Evolutionary conservation across 2,888 invertebrate genomes (phyloP), one percentile per base, ranked within the genome.

Genomic region (Micropterix aruncella): DNA sequence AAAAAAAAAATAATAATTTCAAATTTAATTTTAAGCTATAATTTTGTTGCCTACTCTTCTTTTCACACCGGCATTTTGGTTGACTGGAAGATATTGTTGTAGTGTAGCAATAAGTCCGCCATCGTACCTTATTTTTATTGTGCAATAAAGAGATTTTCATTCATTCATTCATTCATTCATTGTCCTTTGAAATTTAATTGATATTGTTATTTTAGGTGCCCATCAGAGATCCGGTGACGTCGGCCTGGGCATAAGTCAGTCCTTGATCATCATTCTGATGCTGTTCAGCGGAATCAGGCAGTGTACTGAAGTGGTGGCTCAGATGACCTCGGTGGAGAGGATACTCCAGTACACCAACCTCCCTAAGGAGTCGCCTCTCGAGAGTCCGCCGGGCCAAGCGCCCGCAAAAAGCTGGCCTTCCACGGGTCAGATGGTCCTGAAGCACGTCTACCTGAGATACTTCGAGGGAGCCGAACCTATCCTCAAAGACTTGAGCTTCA

Each of bases 261-360:
- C 80, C 47, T 62, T 83, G 44, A 78, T 81, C 52, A 57, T 89
- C 47, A 83, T 85, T 45, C 87, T 83, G 49, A 83, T 87, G 80
- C 75, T 89, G 46, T 87, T 88, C 58, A 80, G 80, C 64, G 86
- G 85, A 4, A 79, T 89, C 48, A 72, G 87, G 46, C 86, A 87
- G 59, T 77, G 82, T 19, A 83, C 89, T 0, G 89, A 89, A 57
- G 77, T 79, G 18, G 69, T 81, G 42, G 79, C 80, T 12, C 80
- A 83, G 54, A 83, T 84, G 83, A 83, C 81, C 3, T 80, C 81
- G 42, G 90, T 91, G 1, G 91, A 91, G 59, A 70, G 91, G 42
- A 79, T 91, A 2, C 59, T 85, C 16, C 85, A 90, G 57, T 91
- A 87, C 60, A 79, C 82, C 1, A 70, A 79, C 14, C 60, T 91